These are phyloP conservation scores for Sprattus sprattus DNA, from an alignment of 2,113 vertebrate species.

Conservation along the genomic window DNA sequence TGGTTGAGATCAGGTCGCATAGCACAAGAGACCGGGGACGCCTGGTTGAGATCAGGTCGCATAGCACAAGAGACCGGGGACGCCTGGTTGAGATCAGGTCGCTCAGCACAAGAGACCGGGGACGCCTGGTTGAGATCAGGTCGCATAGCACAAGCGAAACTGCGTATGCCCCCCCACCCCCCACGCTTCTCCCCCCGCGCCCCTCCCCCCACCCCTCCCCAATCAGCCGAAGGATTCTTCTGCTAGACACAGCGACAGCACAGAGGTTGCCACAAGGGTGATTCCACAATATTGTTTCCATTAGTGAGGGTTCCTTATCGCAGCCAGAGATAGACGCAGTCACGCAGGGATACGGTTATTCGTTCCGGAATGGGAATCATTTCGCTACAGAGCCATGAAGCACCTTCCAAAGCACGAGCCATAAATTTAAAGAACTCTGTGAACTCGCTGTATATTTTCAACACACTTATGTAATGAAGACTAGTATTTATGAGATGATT, in stretches of 20 bases:
- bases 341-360: background rate
- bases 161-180: too few species aligned
- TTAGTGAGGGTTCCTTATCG: background rate
- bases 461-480: background rate
- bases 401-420: background rate
- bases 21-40: too few species aligned
- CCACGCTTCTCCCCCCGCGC: too few species aligned
- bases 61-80: too few species aligned
- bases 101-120: background rate
- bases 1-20: too few species aligned
- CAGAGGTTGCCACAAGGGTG: background rate
- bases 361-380: background rate
- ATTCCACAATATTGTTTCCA: constrained; percentile 1
- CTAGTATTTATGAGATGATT: background rate
- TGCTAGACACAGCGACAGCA: background rate
- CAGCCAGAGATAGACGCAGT: background rate
- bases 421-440: background rate
- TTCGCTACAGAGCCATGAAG: background rate
- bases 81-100: too few species aligned
- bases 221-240: background rate
- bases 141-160: background rate
- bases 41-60: too few species aligned
- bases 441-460: background rate
- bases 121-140: background rate
- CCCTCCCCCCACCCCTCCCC: background rate